Conservation (phyloP, 2,797 vertebrate species). For the Tadarida brasiliensis region DNA sequence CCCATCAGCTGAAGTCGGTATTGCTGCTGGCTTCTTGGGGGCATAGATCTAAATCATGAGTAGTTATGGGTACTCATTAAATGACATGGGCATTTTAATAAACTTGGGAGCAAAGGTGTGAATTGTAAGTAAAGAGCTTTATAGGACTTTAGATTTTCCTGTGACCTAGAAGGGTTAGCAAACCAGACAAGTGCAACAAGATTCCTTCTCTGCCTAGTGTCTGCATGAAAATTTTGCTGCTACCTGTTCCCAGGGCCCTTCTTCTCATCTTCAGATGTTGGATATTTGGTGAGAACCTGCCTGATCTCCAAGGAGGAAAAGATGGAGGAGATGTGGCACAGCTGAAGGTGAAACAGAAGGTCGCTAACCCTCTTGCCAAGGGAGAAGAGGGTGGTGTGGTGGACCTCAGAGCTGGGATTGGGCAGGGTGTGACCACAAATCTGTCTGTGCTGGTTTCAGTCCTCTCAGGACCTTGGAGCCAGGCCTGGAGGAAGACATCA, state of each 20-base stretch:
- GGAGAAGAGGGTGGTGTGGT: neutral
- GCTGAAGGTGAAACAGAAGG: neutral
- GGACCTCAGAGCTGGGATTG: neutral
- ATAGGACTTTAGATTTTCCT: neutral
- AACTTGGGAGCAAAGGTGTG: neutral
- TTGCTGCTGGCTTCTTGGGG: neutral
- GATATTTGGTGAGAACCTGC: neutral
- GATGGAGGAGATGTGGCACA: neutral
- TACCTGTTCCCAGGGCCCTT: neutral
- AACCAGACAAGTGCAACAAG: neutral
- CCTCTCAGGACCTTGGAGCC: neutral
- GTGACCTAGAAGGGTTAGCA: neutral
- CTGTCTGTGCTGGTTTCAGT: neutral
- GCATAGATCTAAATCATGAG: neutral
- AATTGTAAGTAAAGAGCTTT: conserved; percentile 19
- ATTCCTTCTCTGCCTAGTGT: neutral
- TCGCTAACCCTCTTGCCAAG: neutral
- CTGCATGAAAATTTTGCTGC: neutral
- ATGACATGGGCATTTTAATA: neutral
- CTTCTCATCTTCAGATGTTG: neutral
- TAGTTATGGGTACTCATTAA: neutral
- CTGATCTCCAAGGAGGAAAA: neutral
- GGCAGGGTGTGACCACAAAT: neutral
- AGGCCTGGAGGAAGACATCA: neutral
- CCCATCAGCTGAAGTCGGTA: neutral